A percentile compares a stretch with the other conserved stretches of the same genome.
These are phyloP conservation scores for Caradrina kadenii DNA, from an alignment of 2,888 invertebrate genomes.

Conservation along the genomic window DNA sequence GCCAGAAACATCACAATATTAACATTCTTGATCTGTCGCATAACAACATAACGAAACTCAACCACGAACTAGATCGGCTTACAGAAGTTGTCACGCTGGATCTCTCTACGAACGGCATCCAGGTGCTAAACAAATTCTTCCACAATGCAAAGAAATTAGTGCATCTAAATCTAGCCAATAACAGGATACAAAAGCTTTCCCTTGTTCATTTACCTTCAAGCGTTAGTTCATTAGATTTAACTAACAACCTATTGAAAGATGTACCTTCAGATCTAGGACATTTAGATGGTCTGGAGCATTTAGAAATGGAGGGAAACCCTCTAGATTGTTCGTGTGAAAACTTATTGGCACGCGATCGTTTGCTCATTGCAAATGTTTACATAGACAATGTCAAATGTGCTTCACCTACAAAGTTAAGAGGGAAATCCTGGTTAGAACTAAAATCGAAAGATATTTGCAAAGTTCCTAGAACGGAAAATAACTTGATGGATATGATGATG, in stretches of 20 bases:
- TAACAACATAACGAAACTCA: slow-evolving; percentile 90
- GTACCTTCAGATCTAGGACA: slow-evolving; percentile 91
- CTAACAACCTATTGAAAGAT: slow-evolving; percentile 91
- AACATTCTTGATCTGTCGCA: slow-evolving; percentile 92
- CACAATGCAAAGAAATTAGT: slow-evolving; percentile 90
- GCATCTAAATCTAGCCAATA: slow-evolving; percentile 91
- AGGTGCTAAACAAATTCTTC: slow-evolving; percentile 90
- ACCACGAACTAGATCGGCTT: slow-evolving; percentile 90
- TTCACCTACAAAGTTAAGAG: slow-evolving; percentile 87
- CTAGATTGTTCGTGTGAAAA: slow-evolving; percentile 93
- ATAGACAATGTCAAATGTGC: slow-evolving; percentile 90
- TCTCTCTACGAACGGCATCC: slow-evolving; percentile 91
- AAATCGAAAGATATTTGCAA: slow-evolving; percentile 90
- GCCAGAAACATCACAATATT: slow-evolving; percentile 88
- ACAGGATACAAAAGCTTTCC: slow-evolving; percentile 90
- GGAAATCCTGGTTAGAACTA: slow-evolving; percentile 90
- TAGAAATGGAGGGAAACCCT: slow-evolving; percentile 93
- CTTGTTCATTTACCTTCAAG: slow-evolving; percentile 89
- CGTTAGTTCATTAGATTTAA: slow-evolving; percentile 91
- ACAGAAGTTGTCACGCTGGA: slow-evolving; percentile 92
- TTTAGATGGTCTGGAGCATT: slow-evolving; percentile 90
- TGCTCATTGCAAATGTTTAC: slow-evolving; percentile 89
- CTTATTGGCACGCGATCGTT: slow-evolving; percentile 91
- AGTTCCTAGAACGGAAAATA: slow-evolving; percentile 75
- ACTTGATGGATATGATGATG: slow-evolving; percentile 91